Conservation (phyloP, 1,140 invertebrate genomes). For the Drosophila murphyi region DNA sequence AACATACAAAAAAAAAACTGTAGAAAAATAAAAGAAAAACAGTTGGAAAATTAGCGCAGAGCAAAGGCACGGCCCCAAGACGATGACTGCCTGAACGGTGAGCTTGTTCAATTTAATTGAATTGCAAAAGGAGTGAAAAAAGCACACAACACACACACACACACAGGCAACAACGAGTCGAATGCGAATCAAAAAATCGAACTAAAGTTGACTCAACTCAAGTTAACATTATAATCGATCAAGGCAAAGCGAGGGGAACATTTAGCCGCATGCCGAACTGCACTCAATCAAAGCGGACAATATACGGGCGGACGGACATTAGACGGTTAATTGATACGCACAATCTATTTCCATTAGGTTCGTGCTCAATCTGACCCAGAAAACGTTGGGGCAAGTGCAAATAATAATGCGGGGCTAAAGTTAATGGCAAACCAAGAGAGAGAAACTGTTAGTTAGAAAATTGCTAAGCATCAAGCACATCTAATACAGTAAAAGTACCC, state of each 20-base stretch:
- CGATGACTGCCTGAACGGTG: constrained; percentile 45
- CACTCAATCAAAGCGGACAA: constrained; percentile 70
- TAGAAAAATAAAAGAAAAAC: constrained; percentile 50
- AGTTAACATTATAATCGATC: constrained; percentile 83
- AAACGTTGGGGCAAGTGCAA: constrained; percentile 55
- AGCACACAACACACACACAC: background rate
- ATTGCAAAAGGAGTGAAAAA: constrained; percentile 51
- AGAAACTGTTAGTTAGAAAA: constrained; percentile 55
- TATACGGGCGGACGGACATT: constrained; percentile 34
- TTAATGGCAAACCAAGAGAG: constrained; percentile 30
- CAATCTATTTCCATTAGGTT: constrained; percentile 67
- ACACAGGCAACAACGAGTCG: constrained; percentile 16
- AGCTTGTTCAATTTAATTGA: constrained; percentile 81
- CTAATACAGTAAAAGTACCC: constrained; percentile 14
- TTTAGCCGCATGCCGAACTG: constrained; percentile 45
- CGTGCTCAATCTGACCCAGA: constrained; percentile 68
- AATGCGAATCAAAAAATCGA: constrained; percentile 39
- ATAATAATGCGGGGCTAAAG: constrained; percentile 42
- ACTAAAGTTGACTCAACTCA: constrained; percentile 48
- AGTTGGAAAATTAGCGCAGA: constrained; percentile 76
- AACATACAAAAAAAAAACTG: constrained; percentile 38
- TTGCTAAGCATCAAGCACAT: constrained; percentile 22
- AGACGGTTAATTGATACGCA: constrained; percentile 76
- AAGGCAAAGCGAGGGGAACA: constrained; percentile 77
- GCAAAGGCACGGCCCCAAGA: constrained; percentile 59